Base-by-base conservation (phyloP, 2,113 vertebrate species). In the Dipodomys spectabilis region DNA sequence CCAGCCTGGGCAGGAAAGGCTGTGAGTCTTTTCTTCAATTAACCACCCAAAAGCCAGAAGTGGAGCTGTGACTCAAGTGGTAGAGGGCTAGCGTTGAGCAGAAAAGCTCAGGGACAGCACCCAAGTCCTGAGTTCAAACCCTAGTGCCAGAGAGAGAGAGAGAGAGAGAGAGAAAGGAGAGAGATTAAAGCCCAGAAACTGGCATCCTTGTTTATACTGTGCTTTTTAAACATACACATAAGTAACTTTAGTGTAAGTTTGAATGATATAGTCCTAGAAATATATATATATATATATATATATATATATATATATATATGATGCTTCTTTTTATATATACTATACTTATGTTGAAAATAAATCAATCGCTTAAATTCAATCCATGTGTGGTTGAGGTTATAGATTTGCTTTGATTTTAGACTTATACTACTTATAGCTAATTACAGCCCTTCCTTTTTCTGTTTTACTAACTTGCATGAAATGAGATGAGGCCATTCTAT, bases 401-500 rank as follows among this genome's bases (percentile, higher is more conserved):
- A 78, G 25, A 22, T 23, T 57, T 79, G 4, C 65, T 94, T 67
- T 89, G 27, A 81, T 77, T 73, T 93, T 89, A 86, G 64, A 18
- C n/a, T 15, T 19, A 6, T 49, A 15, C 4, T 62, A 83, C 12
- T 83, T 68, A 73, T 82, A 62, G 78, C 22, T 73, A 86, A 30
- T 64, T 72, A 53, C 25, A 86, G 27, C 25, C 80, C 39, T 75
- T 88, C 57, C 44, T 71, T 44, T 94, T 92, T 39, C 12, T 62
- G 32, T 77, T 80, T 75, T 72, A 78, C 62, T 25, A 64, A 64
- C 19, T 84, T 80, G 49, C 67, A 73, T 77, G 28, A 80, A 92
- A 92, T 71, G 79, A 92, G 35, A 53, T 78, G 74, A 68, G 75
- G 57, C 84, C 80, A 53, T 92, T 65, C 35, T 68, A 86, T 27